A percentile compares a stretch with the other conserved stretches of the same genome.
phyloP scores from a whole-genome alignment of 2,113 vertebrate species.

The Periophthalmodon schlosseri region DNA sequence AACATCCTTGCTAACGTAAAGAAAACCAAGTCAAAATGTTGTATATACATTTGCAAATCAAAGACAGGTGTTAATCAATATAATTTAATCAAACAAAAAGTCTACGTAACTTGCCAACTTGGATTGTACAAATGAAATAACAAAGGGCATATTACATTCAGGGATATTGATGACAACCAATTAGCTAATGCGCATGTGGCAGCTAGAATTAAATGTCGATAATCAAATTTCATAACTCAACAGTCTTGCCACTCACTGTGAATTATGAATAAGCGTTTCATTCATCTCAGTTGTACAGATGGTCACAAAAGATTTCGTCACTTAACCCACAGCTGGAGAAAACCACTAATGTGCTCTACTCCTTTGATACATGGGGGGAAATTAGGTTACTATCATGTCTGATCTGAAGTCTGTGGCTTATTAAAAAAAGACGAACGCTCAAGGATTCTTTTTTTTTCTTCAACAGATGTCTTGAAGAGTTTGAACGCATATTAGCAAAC shows the following conservation, averaged over 20 bases:
- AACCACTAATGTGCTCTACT: conserved; percentile 56
- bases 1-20: conserved; percentile 4
- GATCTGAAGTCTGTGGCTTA: conserved; percentile 36
- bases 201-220: conserved; percentile 51
- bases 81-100: conserved; percentile 36
- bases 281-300: conserved; percentile 55
- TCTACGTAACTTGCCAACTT: conserved; percentile 23
- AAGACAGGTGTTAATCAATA: conserved; percentile 40
- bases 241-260: conserved; percentile 47
- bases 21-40: conserved; percentile 24
- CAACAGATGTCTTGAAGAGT: conserved; percentile 52
- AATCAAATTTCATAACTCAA: conserved; percentile 46
- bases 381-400: conserved; percentile 43
- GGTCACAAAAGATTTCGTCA: conserved; percentile 60
- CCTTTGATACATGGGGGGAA: conserved; percentile 47
- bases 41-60: conserved; percentile 42
- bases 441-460: conserved; percentile 32
- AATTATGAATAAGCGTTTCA: conserved; percentile 60
- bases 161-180: conserved; percentile 36
- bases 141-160: conserved; percentile 35
- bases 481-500: conserved; percentile 75
- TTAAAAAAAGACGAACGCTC: conserved; percentile 27
- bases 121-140: conserved; percentile 36
- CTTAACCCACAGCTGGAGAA: conserved; percentile 51
- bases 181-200: conserved; percentile 44